Conservation (phyloP, 2,113 vertebrate species). For the Hyla sarda region DNA sequence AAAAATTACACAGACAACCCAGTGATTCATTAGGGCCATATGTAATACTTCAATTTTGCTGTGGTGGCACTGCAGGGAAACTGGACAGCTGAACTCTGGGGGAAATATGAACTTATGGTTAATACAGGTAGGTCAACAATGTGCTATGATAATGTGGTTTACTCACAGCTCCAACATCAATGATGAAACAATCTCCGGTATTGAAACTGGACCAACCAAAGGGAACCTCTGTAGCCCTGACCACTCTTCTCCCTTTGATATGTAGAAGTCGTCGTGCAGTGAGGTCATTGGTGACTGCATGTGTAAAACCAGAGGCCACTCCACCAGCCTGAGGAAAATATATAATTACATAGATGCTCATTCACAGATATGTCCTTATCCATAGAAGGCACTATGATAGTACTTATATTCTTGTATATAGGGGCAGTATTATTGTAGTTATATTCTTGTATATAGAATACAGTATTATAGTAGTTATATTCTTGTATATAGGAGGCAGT, state of each 20-base stretch:
- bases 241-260: slow-evolving; percentile 86
- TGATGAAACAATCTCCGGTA: slow-evolving; percentile 91
- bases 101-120: too few relatives aligned
- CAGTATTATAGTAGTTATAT: too few relatives aligned
- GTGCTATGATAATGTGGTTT: too few relatives aligned
- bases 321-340: slow-evolving; percentile 80
- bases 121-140: too few relatives aligned
- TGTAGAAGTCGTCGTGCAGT: slow-evolving; percentile 83
- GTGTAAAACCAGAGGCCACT: slow-evolving; percentile 88
- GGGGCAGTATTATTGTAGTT: not conserved
- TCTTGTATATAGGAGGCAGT: too few relatives aligned
- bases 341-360: not conserved
- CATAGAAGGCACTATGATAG: not conserved
- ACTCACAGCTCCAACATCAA: slow-evolving; percentile 88
- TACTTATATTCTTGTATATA: not conserved
- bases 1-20: too few relatives aligned
- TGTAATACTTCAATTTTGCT: too few relatives aligned
- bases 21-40: too few relatives aligned
- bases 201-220: slow-evolving; percentile 89
- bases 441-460: too few relatives aligned
- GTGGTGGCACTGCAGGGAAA: too few relatives aligned
- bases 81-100: too few relatives aligned
- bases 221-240: slow-evolving; percentile 87
- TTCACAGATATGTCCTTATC: not conserved
- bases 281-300: slow-evolving; percentile 88